Evolutionary conservation across 2,797 vertebrate species (phyloP).

Genomic region (Heliangelus exortis): DNA sequence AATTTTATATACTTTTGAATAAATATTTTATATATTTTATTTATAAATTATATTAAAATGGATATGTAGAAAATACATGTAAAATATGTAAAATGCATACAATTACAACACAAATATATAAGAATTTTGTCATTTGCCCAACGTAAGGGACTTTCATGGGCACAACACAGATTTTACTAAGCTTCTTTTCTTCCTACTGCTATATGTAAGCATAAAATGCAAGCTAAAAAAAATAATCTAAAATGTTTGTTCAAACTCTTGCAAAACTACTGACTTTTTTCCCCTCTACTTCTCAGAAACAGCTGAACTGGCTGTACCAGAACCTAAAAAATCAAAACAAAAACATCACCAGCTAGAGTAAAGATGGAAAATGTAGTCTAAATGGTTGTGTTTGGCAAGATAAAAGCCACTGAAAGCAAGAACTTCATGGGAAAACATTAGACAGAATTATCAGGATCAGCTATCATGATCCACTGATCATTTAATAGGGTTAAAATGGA

Average conservation of each 20-base stretch:
- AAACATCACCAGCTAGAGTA: not conserved
- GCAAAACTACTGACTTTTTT: not conserved
- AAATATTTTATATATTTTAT: not conserved
- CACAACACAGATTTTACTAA: not conserved
- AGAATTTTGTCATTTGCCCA: not conserved
- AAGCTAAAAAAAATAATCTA: not conserved
- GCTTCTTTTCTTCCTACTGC: not conserved
- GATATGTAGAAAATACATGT: not conserved
- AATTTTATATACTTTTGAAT: not conserved
- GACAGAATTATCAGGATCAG: constrained; percentile 17
- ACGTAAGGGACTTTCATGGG: not conserved
- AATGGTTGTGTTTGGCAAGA: not conserved
- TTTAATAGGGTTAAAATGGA: constrained; percentile 21
- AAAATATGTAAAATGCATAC: too few species aligned
- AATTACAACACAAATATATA: not conserved
- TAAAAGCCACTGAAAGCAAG: not conserved
- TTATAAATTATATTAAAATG: not conserved
- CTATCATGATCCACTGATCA: not conserved
- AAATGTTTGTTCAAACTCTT: not conserved
- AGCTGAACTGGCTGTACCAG: constrained; percentile 4
- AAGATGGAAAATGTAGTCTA: not conserved
- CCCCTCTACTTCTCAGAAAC: not conserved
- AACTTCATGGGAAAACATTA: not conserved
- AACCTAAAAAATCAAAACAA: constrained; percentile 15
- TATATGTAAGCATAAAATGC: not conserved